Percentiles rank a stretch among this genome's conserved stretches.
Conservation (phyloP, 2,888 invertebrate species). For the Rhagonycha fulva region DNA sequence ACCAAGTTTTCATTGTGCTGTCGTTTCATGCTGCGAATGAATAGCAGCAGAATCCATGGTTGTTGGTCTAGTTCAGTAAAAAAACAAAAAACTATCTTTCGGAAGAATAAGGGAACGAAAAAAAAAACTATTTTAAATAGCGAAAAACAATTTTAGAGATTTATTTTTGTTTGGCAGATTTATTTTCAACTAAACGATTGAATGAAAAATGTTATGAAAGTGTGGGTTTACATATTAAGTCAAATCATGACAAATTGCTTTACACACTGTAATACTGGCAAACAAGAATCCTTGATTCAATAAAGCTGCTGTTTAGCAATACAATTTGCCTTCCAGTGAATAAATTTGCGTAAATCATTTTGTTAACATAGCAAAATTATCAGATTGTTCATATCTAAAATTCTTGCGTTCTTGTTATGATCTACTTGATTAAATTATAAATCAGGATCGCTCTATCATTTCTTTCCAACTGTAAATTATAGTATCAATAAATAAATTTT, state of each 20-base stretch:
- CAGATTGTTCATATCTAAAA: neutral
- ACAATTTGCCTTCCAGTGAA: neutral
- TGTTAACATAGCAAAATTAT: neutral
- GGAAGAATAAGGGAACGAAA: neutral
- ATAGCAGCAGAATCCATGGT: neutral
- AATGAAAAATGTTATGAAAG: neutral
- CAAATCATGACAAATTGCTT: neutral
- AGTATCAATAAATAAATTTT: neutral
- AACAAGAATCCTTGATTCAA: neutral
- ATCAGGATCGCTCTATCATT: neutral
- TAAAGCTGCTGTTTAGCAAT: neutral
- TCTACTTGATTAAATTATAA: neutral
- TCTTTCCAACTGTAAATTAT: neutral
- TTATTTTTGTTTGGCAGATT: neutral
- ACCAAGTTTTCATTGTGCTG: neutral
- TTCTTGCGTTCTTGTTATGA: too few relatives aligned
- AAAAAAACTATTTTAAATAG: neutral
- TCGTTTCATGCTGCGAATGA: neutral
- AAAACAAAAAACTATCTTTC: neutral
- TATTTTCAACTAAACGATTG: neutral
- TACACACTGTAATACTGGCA: neutral
- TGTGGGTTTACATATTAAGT: neutral
- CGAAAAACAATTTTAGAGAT: neutral
- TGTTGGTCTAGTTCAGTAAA: neutral
- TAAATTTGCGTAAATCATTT: neutral